Evolutionary conservation across 2,113 vertebrate genomes (phyloP).

Genomic region (Hypomesus transpacificus): DNA sequence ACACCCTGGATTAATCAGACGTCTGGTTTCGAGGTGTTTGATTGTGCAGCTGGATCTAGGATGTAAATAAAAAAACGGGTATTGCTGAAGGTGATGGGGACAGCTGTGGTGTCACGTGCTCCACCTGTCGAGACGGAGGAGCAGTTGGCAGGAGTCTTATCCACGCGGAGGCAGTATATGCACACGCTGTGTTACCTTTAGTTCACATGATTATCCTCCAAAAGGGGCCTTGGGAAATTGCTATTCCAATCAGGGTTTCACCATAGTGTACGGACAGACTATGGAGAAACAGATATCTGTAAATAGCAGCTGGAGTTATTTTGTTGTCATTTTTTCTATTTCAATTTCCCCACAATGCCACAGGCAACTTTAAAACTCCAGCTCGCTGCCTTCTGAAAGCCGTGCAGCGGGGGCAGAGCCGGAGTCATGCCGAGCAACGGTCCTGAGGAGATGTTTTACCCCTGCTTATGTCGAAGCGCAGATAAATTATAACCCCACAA

Average conservation of each 20-base stretch:
- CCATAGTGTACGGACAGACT: conserved; percentile 24
- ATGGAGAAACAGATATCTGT: conserved; percentile 57
- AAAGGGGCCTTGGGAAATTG: conserved; percentile 34
- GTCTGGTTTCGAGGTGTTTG: too few species aligned
- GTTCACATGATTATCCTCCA: background rate
- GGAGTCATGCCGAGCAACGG: conserved; percentile 15
- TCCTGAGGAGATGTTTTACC: background rate
- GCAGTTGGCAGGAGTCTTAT: background rate
- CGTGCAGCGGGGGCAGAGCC: conserved; percentile 35
- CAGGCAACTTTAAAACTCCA: conserved; percentile 65
- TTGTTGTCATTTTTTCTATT: conserved; percentile 48
- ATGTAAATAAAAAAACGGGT: too few species aligned
- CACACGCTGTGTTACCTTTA: conserved; percentile 27
- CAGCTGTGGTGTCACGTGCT: too few species aligned
- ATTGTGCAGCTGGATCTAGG: too few species aligned
- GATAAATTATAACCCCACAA: conserved; percentile 1
- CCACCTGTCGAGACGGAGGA: too few species aligned
- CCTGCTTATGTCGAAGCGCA: background rate
- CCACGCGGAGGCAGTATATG: conserved; percentile 62
- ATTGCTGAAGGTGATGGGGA: too few species aligned
- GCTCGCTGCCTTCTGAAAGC: conserved; percentile 44
- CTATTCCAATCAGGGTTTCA: conserved; percentile 48
- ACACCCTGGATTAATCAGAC: too few species aligned
- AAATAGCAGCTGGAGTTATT: conserved; percentile 59
- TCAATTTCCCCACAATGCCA: conserved; percentile 37